A percentile compares a stretch with the other conserved stretches of the same genome.
phyloP scores from a whole-genome alignment of 1,140 invertebrate species.

The Macrobrachium nipponense region DNA sequence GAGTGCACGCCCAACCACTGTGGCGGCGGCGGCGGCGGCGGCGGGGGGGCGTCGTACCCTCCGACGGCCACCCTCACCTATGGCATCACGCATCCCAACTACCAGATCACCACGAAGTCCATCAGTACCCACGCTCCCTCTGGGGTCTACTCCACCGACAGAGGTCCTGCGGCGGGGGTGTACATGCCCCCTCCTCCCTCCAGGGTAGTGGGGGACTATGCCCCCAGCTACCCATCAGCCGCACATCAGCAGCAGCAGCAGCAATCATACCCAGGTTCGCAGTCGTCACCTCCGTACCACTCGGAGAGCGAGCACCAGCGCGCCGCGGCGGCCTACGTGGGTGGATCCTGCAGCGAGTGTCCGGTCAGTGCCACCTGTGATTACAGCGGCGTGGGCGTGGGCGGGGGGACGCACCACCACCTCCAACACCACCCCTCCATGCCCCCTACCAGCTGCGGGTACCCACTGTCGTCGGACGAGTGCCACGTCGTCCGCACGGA shows the following conservation, averaged over 20 bases:
- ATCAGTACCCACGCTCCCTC: neutral
- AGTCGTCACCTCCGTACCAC: slow-evolving; percentile 16
- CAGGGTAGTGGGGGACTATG: neutral
- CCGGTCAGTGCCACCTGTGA: slow-evolving; percentile 33
- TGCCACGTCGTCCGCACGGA: slow-evolving; percentile 18
- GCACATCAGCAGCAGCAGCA: slow-evolving; percentile 5
- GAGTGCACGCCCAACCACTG: slow-evolving; percentile 57
- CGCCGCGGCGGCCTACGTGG: slow-evolving; percentile 32
- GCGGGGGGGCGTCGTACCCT: neutral
- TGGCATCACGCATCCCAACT: slow-evolving; percentile 51
- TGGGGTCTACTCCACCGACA: slow-evolving; percentile 23
- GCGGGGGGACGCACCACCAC: slow-evolving; percentile 11
- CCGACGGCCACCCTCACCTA: slow-evolving; percentile 28
- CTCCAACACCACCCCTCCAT: slow-evolving; percentile 17
- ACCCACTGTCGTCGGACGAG: neutral
- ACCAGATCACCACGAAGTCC: slow-evolving; percentile 25
- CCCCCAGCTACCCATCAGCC: slow-evolving; percentile 1
- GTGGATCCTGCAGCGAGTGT: slow-evolving; percentile 43
- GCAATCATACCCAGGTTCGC: neutral
- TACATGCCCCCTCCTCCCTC: neutral
- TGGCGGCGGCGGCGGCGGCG: neutral
- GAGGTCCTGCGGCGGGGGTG: neutral
- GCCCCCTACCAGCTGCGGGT: slow-evolving; percentile 10
- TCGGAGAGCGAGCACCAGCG: slow-evolving; percentile 29
- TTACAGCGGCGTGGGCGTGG: slow-evolving; percentile 1